Conservation (phyloP, 2,888 invertebrate genomes). For the Acleris holmiana region DNA sequence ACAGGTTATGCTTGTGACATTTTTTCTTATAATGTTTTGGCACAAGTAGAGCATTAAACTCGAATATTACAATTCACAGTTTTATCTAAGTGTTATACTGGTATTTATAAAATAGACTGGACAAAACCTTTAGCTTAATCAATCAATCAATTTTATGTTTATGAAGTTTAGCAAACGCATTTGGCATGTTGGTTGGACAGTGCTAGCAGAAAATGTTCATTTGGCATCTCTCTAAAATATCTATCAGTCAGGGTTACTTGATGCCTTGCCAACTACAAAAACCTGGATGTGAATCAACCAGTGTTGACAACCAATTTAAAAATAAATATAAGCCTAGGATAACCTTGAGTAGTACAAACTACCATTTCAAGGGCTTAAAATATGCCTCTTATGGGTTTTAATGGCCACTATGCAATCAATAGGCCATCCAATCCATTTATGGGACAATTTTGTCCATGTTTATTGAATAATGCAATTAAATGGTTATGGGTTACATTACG, state of each 20-base stretch:
- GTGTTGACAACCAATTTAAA: slow-evolving; percentile 57
- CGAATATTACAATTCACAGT: too few species aligned
- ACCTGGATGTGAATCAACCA: slow-evolving; percentile 60
- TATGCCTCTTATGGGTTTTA: slow-evolving; percentile 28
- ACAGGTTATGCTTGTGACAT: too few species aligned
- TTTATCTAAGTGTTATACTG: too few species aligned
- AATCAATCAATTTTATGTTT: too few species aligned
- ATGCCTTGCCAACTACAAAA: slow-evolving; percentile 57
- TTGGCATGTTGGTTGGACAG: slow-evolving; percentile 5
- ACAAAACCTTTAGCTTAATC: too few species aligned
- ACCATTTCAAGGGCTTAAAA: slow-evolving; percentile 7
- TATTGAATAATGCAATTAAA: slow-evolving; percentile 1
- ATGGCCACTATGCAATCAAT: slow-evolving; percentile 19
- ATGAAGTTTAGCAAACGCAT: too few species aligned
- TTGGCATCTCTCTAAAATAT: slow-evolving; percentile 35
- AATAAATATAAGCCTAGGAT: slow-evolving; percentile 45
- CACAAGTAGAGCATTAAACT: too few species aligned
- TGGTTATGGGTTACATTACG: background rate
- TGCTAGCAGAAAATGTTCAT: slow-evolving; percentile 11
- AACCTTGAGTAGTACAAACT: slow-evolving; percentile 21
- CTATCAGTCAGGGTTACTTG: slow-evolving; percentile 60
- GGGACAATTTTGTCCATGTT: slow-evolving; percentile 1
- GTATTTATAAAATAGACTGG: too few species aligned
- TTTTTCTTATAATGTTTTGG: too few species aligned
- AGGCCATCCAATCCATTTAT: background rate